Conservation (phyloP, 2,113 vertebrate genomes). For the Passer domesticus region DNA sequence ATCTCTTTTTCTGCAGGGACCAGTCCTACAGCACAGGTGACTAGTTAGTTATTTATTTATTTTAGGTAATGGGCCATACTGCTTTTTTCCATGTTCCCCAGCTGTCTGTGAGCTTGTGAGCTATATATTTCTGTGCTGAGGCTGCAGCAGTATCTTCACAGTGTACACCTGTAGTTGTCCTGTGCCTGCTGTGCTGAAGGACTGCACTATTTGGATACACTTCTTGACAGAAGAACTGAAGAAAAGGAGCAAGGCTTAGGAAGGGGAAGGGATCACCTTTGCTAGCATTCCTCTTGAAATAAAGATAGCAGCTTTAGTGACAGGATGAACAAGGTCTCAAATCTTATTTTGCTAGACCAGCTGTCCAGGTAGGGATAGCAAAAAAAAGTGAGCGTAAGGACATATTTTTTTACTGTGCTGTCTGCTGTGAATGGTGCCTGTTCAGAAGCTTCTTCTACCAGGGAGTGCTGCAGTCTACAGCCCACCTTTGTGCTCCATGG, state of each 20-base stretch:
- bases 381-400: background rate
- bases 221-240: background rate
- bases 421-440: background rate
- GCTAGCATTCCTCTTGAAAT: background rate
- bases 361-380: background rate
- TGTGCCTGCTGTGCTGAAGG: background rate
- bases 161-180: background rate
- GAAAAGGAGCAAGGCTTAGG: background rate
- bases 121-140: background rate
- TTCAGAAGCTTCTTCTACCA: background rate
- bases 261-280: background rate
- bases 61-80: background rate
- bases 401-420: background rate
- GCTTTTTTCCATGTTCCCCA: background rate
- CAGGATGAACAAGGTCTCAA: background rate
- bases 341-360: background rate
- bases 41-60: background rate
- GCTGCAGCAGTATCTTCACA: background rate
- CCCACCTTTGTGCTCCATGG: accelerated
- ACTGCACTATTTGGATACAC: background rate
- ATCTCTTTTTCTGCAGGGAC: background rate
- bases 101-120: background rate
- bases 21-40: background rate
- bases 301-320: background rate
- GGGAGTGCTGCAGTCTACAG: background rate